Base-by-base conservation (phyloP, 30 jellyfish, hydroid and myxozoan species). In the Catostylus mosaicus region DNA sequence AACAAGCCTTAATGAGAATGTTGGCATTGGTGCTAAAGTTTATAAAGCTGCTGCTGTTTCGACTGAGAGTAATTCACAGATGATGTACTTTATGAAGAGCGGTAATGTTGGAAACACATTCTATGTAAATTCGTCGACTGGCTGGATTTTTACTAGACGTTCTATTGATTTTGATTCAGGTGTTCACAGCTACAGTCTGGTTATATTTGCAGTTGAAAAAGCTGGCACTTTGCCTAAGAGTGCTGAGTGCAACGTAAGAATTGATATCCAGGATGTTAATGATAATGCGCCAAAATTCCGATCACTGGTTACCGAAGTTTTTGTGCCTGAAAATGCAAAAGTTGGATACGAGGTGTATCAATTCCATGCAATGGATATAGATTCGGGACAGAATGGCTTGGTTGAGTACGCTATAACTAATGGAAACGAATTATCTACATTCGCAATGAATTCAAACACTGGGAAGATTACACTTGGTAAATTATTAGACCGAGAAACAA, bases 271-370 rank as follows among this genome's bases (percentile, higher is more conserved):
- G 30, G 96, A 86, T 67, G 48, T 72, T 33, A 86, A 86, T 75
- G 96, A 86, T 61, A 86, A 86, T 72, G 80, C 92, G 16, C 96
- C 97, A 3, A 76, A n/a, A 24, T 90, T 90, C 57, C 18, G 51
- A 0, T 33, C 81, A 14, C 20, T 34, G 18, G 14, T 34, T 1
- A 52, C 23, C 26, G 45, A 60, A 32, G 60, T 78, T 20, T 32
- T 82, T 10, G 78, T 90, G 16, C 65, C 35, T 27, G 97, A 90
- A 72, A 77, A 84, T 74, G 36, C 76, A 12, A 61, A 43, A 18
- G 52, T 75, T 4, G 96, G 96, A 35, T 26, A 48, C 11, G 69
- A 36, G 24, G 56, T 90, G 45, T 85, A 82, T 54, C 34, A 22
- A 7, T 34, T 78, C 23, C 30, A 40, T 9, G 89, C 96, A 3